A percentile compares a stretch with the other conserved stretches of the same genome.
Conservation (phyloP, 2,113 vertebrate species). For the Sebastes schlegelii region DNA sequence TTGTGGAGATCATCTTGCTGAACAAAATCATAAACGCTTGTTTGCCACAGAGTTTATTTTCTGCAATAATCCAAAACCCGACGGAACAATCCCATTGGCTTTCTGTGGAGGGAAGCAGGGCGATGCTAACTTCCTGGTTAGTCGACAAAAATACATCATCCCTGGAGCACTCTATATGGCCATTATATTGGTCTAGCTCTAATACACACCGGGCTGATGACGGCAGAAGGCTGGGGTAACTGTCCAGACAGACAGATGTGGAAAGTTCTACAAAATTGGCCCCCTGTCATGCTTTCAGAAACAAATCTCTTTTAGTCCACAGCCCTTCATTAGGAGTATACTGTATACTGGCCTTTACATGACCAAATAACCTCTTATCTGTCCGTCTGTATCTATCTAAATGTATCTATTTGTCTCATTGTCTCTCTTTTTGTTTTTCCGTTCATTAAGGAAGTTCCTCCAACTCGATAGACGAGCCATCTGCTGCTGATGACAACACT, state of each 20-base stretch:
- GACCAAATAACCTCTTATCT: background rate
- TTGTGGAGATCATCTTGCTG: too few relatives aligned
- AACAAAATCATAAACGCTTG: too few relatives aligned
- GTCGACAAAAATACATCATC: too few relatives aligned
- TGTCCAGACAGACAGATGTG: too few relatives aligned
- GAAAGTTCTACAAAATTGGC: background rate
- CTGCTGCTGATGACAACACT: constrained; percentile 59
- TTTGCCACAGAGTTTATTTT: too few relatives aligned
- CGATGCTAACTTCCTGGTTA: too few relatives aligned
- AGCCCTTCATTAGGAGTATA: too few relatives aligned
- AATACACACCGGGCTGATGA: background rate
- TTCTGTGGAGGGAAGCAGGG: too few relatives aligned
- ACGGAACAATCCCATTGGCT: too few relatives aligned
- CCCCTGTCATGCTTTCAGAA: background rate
- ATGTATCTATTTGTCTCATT: background rate
- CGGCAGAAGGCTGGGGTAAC: background rate
- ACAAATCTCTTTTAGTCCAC: background rate
- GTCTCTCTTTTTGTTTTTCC: constrained; percentile 4
- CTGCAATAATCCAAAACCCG: too few relatives aligned
- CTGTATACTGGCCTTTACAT: background rate
- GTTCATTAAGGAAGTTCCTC: constrained; percentile 65
- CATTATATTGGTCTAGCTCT: too few relatives aligned
- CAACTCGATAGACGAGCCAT: constrained; percentile 67
- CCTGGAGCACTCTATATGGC: too few relatives aligned
- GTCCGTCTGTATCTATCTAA: background rate